These are phyloP conservation scores for Hydropsyche betteni DNA, from an alignment of 2,888 invertebrate genomes.

Conservation along the genomic window DNA sequence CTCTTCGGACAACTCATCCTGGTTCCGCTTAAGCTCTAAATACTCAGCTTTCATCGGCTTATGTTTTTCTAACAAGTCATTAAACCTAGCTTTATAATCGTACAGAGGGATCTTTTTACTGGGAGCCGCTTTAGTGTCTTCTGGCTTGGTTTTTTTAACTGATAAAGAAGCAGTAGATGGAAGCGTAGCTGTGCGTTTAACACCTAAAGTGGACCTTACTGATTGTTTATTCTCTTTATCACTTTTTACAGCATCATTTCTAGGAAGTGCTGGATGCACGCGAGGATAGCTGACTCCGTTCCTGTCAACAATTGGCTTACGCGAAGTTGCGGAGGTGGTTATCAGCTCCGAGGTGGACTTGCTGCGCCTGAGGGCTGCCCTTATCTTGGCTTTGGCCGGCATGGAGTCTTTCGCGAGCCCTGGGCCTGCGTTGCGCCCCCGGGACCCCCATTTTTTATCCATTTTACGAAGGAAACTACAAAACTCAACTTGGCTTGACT, in stretches of 20 bases:
- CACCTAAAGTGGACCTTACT: neutral
- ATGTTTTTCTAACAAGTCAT: slow-evolving; percentile 62
- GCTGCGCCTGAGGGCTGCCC: neutral
- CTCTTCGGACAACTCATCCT: slow-evolving; percentile 53
- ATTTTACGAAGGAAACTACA: neutral
- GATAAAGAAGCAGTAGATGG: neutral
- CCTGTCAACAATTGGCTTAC: neutral
- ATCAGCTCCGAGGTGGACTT: slow-evolving; percentile 1
- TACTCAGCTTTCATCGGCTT: slow-evolving; percentile 58
- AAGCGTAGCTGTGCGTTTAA: slow-evolving; percentile 15
- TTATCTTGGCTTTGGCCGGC: neutral
- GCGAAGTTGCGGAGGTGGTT: neutral
- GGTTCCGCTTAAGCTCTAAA: slow-evolving; percentile 53
- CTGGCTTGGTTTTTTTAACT: neutral
- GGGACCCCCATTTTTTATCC: slow-evolving; percentile 12
- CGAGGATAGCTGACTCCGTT: slow-evolving; percentile 2
- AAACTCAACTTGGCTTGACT: too few relatives aligned
- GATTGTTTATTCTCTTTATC: slow-evolving; percentile 10
- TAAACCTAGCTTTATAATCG: slow-evolving; percentile 64
- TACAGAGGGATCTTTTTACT: slow-evolving; percentile 61
- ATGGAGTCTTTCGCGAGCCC: neutral
- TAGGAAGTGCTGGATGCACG: neutral
- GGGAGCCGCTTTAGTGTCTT: neutral
- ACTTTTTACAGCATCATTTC: neutral
- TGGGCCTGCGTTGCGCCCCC: neutral